Percentiles rank a stretch among this genome's conserved stretches.
These are phyloP conservation scores for Stomatorhinus ivindoensis DNA, from an alignment of 2,113 vertebrate genomes.

Conservation along the genomic window DNA sequence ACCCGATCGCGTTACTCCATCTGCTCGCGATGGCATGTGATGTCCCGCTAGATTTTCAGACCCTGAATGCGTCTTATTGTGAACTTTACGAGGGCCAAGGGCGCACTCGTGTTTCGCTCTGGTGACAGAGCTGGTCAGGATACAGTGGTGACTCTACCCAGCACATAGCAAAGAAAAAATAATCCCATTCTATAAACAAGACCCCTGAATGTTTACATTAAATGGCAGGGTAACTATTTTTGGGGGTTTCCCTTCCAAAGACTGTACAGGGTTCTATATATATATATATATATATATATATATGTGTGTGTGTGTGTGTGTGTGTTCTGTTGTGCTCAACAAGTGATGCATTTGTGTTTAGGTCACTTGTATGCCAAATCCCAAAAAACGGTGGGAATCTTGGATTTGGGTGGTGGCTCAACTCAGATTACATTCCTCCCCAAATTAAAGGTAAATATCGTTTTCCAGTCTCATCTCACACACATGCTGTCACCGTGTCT, in stretches of 20 bases:
- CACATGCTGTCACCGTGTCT: neutral
- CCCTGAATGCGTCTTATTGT: conserved; percentile 15
- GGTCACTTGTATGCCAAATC: conserved; percentile 82
- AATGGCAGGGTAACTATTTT: neutral
- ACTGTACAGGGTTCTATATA: neutral
- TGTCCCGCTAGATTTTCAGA: conserved; percentile 29
- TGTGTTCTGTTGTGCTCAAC: neutral
- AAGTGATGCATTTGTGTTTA: conserved; percentile 45
- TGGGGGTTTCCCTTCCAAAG: neutral
- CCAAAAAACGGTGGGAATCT: conserved; percentile 75
- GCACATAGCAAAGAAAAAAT: neutral
- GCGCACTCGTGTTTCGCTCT: conserved; percentile 10
- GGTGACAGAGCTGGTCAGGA: neutral
- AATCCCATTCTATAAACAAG: conserved; percentile 1
- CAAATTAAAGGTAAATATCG: conserved; percentile 69
- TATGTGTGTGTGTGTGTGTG: neutral
- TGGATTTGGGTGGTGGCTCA: conserved; percentile 93
- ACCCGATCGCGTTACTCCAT: conserved; percentile 39
- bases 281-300: neutral
- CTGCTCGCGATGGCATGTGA: conserved; percentile 32
- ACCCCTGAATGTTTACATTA: neutral
- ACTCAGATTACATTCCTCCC: conserved; percentile 97
- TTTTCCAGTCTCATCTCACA: neutral
- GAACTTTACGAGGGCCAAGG: neutral
- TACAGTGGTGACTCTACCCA: neutral